Conservation (phyloP, 2,797 vertebrate species). For the Heliangelus exortis region DNA sequence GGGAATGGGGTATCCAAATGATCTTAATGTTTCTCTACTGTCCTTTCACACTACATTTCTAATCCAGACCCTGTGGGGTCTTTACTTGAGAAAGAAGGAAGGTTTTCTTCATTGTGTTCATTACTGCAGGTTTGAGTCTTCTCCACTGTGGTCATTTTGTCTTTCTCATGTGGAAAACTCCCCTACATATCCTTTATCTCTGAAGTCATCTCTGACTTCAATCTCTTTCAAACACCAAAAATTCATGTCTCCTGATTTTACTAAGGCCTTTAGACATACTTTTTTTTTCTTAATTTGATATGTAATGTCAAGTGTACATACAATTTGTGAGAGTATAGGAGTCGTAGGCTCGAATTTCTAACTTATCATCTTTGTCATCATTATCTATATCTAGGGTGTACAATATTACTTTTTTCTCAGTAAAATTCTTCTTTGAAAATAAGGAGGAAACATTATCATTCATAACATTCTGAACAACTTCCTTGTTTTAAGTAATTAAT, state of each 20-base stretch:
- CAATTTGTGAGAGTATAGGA: neutral
- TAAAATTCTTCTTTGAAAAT: neutral
- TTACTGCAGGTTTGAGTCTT: neutral
- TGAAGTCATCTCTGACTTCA: neutral
- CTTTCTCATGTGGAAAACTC: neutral
- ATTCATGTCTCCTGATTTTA: neutral
- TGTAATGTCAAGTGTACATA: neutral
- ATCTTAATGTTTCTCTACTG: neutral
- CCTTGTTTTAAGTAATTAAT: neutral
- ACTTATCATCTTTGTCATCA: neutral
- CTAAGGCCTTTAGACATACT: neutral
- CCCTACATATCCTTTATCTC: neutral
- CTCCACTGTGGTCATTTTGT: neutral
- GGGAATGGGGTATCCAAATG: neutral
- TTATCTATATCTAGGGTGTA: neutral
- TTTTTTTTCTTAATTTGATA: neutral
- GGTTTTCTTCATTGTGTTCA: neutral
- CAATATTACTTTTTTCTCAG: neutral
- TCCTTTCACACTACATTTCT: neutral
- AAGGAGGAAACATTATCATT: neutral
- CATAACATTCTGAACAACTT: neutral
- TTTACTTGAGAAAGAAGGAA: neutral
- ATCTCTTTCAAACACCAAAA: neutral
- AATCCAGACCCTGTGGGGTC: neutral
- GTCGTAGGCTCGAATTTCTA: neutral